Evolutionary conservation across 1,140 invertebrate species (phyloP).

Genomic region (Hycleus cichorii): DNA sequence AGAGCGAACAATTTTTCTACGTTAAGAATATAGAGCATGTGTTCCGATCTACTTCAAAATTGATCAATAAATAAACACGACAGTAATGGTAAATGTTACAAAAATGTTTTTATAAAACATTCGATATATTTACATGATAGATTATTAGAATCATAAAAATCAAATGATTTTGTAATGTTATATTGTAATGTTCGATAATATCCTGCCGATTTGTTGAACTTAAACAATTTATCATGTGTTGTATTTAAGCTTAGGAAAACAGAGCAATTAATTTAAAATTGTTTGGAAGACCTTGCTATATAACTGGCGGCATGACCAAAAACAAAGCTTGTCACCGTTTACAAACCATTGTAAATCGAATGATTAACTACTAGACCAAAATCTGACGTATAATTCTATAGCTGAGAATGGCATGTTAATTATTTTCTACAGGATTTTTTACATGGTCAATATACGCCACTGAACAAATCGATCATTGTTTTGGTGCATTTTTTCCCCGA

Average conservation of each 20-base stretch:
- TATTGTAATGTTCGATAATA: no score
- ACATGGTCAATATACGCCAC: neutral
- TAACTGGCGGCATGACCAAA: neutral
- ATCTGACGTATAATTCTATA: slow-evolving; percentile 5
- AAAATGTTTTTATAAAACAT: no score
- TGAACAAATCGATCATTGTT: no score
- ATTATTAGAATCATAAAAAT: no score
- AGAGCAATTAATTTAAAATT: slow-evolving; percentile 6
- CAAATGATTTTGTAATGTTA: no score
- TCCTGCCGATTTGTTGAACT: neutral
- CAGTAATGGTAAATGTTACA: no score
- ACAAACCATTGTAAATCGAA: slow-evolving; percentile 8
- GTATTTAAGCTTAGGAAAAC: slow-evolving; percentile 1
- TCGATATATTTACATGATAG: no score
- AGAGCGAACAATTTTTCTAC: no score
- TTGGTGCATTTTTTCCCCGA: no score
- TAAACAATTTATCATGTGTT: neutral
- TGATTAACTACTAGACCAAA: slow-evolving; percentile 13
- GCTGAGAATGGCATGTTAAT: slow-evolving; percentile 10
- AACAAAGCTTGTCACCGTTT: slow-evolving; percentile 10
- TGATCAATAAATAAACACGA: no score
- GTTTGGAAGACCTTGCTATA: slow-evolving; percentile 1
- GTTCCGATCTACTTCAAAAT: no score
- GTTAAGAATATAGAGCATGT: no score
- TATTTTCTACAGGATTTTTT: slow-evolving; percentile 8